phyloP scores from a whole-genome alignment of 2,113 vertebrate species.

The Lanius collurio region DNA sequence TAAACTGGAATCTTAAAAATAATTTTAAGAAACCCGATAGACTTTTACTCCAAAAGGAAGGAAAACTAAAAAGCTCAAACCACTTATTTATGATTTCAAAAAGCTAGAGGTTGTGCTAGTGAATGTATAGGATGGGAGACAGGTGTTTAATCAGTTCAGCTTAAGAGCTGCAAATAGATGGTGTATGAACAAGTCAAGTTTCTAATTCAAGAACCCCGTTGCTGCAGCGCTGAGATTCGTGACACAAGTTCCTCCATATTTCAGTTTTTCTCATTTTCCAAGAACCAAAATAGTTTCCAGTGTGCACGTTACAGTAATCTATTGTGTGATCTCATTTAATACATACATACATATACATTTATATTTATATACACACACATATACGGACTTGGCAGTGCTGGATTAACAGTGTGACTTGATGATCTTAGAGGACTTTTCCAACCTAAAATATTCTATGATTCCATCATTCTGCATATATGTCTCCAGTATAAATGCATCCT shows the following conservation, averaged over 20 bases:
- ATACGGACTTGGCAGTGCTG: neutral
- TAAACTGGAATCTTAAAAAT: neutral
- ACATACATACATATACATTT: fast-evolving
- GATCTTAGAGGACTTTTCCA: neutral
- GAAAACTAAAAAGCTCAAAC: neutral
- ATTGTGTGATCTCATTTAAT: neutral
- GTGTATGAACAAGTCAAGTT: neutral
- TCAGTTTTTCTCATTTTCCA: neutral
- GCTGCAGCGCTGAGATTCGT: neutral
- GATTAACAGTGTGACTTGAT: neutral
- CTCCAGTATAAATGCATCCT: neutral
- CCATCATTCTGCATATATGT: neutral
- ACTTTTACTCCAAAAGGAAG: neutral
- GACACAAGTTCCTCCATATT: neutral
- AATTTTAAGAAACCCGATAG: fast-evolving
- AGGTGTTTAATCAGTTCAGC: neutral
- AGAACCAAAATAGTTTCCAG: neutral
- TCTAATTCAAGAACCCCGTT: neutral
- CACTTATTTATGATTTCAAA: neutral
- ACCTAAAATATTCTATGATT: neutral
- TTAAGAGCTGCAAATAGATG: neutral
- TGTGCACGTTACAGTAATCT: neutral
- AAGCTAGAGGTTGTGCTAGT: neutral
- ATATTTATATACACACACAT: fast-evolving
- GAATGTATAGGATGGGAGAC: neutral